These are phyloP conservation scores for Chironomus tepperi DNA, from an alignment of 1,140 invertebrate species.

Conservation along the genomic window DNA sequence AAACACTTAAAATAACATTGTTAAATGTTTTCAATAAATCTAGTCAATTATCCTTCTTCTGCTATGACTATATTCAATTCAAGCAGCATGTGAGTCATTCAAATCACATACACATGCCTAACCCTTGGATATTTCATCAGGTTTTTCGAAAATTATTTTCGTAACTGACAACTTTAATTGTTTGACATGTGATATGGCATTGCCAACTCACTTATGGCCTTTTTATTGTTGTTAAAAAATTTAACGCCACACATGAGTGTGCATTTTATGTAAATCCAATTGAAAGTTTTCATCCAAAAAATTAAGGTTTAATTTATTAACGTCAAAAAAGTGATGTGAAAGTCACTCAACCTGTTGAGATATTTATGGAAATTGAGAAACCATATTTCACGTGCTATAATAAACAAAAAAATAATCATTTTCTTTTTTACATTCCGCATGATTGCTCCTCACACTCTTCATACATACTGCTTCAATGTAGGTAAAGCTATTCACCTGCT, in stretches of 20 bases:
- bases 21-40: too few species aligned
- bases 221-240: not conserved
- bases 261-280: not conserved
- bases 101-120: too few species aligned
- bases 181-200: not conserved
- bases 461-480: not conserved
- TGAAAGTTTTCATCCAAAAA: too few species aligned
- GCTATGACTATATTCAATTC: too few species aligned
- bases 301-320: not conserved
- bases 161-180: conserved; percentile 24
- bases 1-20: too few species aligned
- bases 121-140: too few species aligned
- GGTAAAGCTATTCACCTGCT: not conserved
- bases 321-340: not conserved
- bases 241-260: not conserved
- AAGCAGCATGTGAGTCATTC: too few species aligned
- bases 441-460: not conserved
- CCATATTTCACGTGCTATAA: conserved; percentile 1
- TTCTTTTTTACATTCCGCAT: not conserved
- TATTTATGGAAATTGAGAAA: not conserved
- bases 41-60: too few species aligned
- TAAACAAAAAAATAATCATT: not conserved
- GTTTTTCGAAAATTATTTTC: not conserved
- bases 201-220: not conserved
- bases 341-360: not conserved